Conservation (phyloP, 2,888 invertebrate genomes). For the Tuberolachnus salignus region DNA sequence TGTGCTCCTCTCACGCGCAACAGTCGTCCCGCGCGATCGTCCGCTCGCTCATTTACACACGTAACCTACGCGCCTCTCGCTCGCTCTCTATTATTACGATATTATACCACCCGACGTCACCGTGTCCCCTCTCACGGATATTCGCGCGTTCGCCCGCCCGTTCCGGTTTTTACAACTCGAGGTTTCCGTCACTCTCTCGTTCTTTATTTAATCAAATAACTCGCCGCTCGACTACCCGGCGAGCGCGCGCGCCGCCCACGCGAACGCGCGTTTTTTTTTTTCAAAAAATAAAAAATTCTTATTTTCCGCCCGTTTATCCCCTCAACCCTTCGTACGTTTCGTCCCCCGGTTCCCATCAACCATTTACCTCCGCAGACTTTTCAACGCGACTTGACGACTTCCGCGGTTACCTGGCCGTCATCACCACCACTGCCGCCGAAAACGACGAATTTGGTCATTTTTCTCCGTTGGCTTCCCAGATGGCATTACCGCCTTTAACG, state of each 20-base stretch:
- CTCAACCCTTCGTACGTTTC: no score
- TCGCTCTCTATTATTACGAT: neutral
- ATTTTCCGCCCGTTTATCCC: no score
- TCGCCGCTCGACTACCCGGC: neutral
- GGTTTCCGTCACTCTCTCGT: no score
- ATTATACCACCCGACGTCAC: neutral
- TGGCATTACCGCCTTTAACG: conserved; percentile 7
- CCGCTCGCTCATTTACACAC: neutral
- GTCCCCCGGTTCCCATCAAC: no score
- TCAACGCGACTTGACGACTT: neutral
- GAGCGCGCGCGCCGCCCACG: neutral
- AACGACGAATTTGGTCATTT: neutral
- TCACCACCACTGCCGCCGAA: no score
- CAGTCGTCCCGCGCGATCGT: neutral
- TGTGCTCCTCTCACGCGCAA: neutral
- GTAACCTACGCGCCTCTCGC: neutral
- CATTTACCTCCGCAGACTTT: no score
- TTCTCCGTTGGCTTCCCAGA: neutral
- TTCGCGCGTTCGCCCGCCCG: no score
- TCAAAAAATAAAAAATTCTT: no score
- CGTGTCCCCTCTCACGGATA: neutral
- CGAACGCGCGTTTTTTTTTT: neutral
- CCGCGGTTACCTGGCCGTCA: no score
- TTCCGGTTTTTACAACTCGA: no score
- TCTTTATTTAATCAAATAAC: no score